Conservation (phyloP, 2,113 vertebrate species). For the Plecturocebus donacophilus region DNA sequence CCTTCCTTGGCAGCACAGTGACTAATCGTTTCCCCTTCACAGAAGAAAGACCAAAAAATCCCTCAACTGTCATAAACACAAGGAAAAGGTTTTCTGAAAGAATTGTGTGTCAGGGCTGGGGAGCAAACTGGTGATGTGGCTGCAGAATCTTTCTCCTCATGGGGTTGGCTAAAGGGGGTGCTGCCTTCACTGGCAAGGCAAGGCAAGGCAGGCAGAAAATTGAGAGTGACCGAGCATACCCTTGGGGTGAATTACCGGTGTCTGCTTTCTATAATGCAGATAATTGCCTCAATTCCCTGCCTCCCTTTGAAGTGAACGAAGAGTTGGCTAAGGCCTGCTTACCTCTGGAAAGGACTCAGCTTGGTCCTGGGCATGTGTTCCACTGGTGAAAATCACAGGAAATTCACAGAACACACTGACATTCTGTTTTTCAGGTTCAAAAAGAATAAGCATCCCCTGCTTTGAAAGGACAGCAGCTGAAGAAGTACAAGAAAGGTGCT, state of each 20-base stretch:
- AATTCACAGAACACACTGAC: neutral
- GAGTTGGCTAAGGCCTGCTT: constrained; percentile 1
- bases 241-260: neutral
- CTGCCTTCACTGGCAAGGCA: neutral
- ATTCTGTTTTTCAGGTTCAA: constrained; percentile 12
- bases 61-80: neutral
- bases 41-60: constrained; percentile 40
- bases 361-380: neutral
- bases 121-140: neutral
- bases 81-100: constrained; percentile 16
- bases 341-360: neutral
- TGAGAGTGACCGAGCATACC: neutral
- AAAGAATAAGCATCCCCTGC: constrained; percentile 11
- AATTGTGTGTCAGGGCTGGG: neutral
- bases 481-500: neutral
- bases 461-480: neutral
- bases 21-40: constrained; percentile 51
- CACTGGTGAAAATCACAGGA: neutral
- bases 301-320: constrained; percentile 23
- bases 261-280: constrained; percentile 22
- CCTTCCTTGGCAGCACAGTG: neutral
- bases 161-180: neutral
- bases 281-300: constrained; percentile 42
- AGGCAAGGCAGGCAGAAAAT: neutral
- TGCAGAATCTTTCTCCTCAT: neutral